Evolutionary conservation across 2,888 invertebrate genomes (phyloP).

Genomic region (Troides helena): DNA sequence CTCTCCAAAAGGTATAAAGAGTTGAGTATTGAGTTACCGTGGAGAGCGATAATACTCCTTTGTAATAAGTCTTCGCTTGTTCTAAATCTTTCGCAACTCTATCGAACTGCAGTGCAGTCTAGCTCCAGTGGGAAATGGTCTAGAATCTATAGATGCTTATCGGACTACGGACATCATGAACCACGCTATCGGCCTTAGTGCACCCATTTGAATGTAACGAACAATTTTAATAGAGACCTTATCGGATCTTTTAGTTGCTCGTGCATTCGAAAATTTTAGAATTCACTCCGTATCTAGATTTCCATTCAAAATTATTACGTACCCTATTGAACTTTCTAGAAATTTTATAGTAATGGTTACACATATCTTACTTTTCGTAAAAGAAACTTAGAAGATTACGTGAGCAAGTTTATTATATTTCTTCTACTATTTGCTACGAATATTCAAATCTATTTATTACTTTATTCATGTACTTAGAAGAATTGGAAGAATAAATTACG

Average conservation of each 20-base stretch:
- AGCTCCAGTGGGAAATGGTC: constrained; percentile 48
- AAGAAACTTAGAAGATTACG: neutral
- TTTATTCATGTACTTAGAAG: too few relatives aligned
- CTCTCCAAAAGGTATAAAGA: constrained; percentile 16
- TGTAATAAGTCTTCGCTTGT: constrained; percentile 27
- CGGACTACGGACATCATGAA: constrained; percentile 38
- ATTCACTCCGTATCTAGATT: neutral
- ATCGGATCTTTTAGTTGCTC: constrained; percentile 16
- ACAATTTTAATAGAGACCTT: constrained; percentile 26
- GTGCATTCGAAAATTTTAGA: constrained; percentile 15
- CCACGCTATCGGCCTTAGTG: constrained; percentile 28
- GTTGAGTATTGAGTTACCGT: constrained; percentile 15
- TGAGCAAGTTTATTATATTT: too few relatives aligned
- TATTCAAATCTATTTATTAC: too few relatives aligned
- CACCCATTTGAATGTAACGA: constrained; percentile 34
- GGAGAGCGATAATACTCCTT: constrained; percentile 19
- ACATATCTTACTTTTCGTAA: neutral
- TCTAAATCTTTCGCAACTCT: constrained; percentile 30
- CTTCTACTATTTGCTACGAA: too few relatives aligned
- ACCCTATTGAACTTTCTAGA: neutral
- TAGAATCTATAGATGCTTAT: constrained; percentile 58
- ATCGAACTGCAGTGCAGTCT: constrained; percentile 32
- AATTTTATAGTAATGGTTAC: neutral
- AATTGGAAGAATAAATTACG: too few relatives aligned
- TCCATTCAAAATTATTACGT: neutral